Evolutionary conservation across 2,888 invertebrate genomes (phyloP), one percentile per base, ranked within the genome.

Genomic region (Agapostemon virescens): DNA sequence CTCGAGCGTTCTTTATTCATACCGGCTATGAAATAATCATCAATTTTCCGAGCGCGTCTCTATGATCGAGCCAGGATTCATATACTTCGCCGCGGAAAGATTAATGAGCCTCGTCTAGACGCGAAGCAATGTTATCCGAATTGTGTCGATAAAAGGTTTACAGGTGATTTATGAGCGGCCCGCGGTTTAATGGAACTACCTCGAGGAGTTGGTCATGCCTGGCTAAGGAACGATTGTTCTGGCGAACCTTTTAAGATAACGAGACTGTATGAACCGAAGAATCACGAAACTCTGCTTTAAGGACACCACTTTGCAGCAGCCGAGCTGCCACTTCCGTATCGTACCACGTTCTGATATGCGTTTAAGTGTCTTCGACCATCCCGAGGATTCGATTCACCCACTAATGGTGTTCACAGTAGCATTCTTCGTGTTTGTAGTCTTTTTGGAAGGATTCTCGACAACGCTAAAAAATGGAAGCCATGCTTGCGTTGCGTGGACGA

Each of bases 91-190:
- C 38, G 26, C 30, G 69, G 20, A 58, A 75, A 83, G 83, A 84
- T 84, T 84, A 84, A 84, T 76, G 84, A 83, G 75, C 52, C 36
- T 69, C 67, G 69, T 33, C 61, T 67, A 33, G 76, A 66, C 73
- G 75, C 55, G 70, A 33, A 66, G 75, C 83, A 83, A 79, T 79
- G 84, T 77, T 81, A 69, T 69, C 73, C 79, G 81, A 83, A 83
- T 84, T 81, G 81, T 81, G 74, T 67, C 84, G 81, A 83, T 84
- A 83, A 84, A 84, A 81, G 83, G 77, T 84, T 72, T 64, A 45
- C 77, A 58, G 42, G 70, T 83, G 84, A 84, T 84, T 84, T 84
- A 84, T 73, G 84, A 75, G 71, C 42, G 36, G 33, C 20, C 23
- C 52, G 26, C 17, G 70, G 49, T 79, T 77, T 84, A 81, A 84